Conservation (phyloP, 2,113 vertebrate species). For the Papio anubis region DNA sequence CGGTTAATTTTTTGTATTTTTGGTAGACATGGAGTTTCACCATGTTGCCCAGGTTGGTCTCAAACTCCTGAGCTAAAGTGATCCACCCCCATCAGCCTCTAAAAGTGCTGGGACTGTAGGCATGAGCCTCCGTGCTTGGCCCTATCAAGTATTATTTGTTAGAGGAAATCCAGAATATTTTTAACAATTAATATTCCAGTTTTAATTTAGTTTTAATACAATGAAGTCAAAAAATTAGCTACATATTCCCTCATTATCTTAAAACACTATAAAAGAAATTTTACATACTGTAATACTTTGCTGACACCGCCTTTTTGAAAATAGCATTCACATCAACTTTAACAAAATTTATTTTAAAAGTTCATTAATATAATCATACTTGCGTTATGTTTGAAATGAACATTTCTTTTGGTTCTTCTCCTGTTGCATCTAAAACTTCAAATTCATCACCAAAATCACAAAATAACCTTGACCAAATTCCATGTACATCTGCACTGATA, state of each 20-base stretch:
- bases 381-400: conserved; percentile 97
- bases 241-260: conserved; percentile 4
- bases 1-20: too few species aligned
- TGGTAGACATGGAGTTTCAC: too few species aligned
- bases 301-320: conserved; percentile 18
- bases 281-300: not conserved
- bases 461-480: conserved; percentile 95
- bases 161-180: not conserved
- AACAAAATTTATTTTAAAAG: not conserved
- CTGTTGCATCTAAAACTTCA: conserved; percentile 95
- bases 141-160: not conserved
- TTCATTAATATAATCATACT: conserved; percentile 81
- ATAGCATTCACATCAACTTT: not conserved
- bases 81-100: too few species aligned
- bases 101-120: too few species aligned
- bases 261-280: not conserved
- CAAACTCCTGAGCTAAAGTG: too few species aligned
- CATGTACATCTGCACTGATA: conserved; percentile 92
- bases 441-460: conserved; percentile 98
- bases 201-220: not conserved
- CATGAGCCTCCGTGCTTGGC: too few species aligned
- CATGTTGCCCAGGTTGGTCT: too few species aligned
- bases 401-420: conserved; percentile 96
- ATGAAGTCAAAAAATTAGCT: not conserved
- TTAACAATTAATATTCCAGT: not conserved